phyloP scores from a whole-genome alignment of 2,888 invertebrate genomes.

The Cephus pygmeus region DNA sequence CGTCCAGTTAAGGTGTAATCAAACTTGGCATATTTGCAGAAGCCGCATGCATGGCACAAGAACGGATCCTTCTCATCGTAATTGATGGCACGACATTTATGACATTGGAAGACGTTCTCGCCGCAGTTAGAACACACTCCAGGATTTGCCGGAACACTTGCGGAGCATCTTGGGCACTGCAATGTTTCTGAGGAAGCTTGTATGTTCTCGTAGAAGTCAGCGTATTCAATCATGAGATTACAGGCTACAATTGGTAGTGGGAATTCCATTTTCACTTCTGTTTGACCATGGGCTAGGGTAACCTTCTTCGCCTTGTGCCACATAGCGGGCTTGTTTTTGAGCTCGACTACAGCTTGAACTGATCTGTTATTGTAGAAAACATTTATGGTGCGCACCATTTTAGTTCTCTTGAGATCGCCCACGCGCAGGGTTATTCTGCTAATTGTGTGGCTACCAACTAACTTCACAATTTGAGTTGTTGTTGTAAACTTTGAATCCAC shows the following conservation, averaged over 20 bases:
- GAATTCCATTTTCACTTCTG: constrained; percentile 96
- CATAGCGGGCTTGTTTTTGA: constrained; percentile 94
- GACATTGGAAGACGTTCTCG: constrained; percentile 99
- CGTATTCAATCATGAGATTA: constrained; percentile 98
- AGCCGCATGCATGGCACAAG: constrained; percentile 98
- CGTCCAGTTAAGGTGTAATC: constrained; percentile 93
- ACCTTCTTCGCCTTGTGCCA: constrained; percentile 98
- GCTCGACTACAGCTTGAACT: constrained; percentile 96
- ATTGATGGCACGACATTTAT: constrained; percentile 98
- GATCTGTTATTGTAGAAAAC: constrained; percentile 97
- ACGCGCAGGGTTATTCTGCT: constrained; percentile 93
- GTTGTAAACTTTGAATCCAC: constrained; percentile 98
- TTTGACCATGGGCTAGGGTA: constrained; percentile 88
- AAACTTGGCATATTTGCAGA: constrained; percentile 99
- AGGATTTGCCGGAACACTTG: constrained; percentile 96
- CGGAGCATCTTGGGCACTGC: constrained; percentile 96
- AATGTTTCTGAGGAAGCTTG: constrained; percentile 93
- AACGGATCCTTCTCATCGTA: constrained; percentile 99
- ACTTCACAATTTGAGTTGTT: constrained; percentile 96
- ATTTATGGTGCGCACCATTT: constrained; percentile 96
- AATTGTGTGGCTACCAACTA: constrained; percentile 95
- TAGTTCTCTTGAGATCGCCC: constrained; percentile 94
- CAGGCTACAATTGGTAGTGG: constrained; percentile 97
- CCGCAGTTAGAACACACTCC: constrained; percentile 98
- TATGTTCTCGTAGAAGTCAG: constrained; percentile 96